Evolutionary conservation across 2,113 vertebrate species (phyloP).

Genomic region (Cebidichthys violaceus): DNA sequence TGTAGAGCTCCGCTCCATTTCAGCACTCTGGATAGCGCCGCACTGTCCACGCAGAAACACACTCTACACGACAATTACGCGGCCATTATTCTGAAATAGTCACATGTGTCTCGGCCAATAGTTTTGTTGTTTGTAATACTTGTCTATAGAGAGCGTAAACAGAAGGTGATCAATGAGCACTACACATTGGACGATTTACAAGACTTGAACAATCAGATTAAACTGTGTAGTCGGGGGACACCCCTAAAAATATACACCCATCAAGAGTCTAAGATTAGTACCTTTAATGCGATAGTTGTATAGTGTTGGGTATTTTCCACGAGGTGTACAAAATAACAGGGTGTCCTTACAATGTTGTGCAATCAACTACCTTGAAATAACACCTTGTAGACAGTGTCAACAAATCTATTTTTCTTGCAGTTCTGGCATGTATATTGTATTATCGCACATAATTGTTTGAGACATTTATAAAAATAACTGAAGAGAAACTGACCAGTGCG

Average conservation of each 20-base stretch:
- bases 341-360: constrained; percentile 16
- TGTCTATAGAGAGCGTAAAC: too few relatives aligned
- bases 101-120: too few relatives aligned
- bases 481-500: neutral
- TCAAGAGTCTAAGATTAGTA: neutral
- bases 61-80: too few relatives aligned
- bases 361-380: neutral
- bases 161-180: too few relatives aligned
- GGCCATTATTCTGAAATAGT: too few relatives aligned
- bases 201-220: neutral
- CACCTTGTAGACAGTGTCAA: neutral
- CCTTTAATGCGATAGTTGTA: neutral
- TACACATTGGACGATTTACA: neutral
- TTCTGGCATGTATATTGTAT: neutral
- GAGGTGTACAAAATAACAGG: constrained; percentile 2
- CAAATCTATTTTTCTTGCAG: neutral
- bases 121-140: neutral
- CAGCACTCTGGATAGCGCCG: neutral
- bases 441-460: neutral
- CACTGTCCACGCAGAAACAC: too few relatives aligned
- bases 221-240: neutral
- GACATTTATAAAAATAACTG: neutral
- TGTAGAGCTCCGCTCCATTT: neutral
- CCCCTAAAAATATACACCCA: neutral
- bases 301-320: neutral